Evolutionary conservation across 1,140 invertebrate genomes (phyloP), one percentile per base, ranked within the genome.

Genomic region (Pseudomyrmex gracilis): DNA sequence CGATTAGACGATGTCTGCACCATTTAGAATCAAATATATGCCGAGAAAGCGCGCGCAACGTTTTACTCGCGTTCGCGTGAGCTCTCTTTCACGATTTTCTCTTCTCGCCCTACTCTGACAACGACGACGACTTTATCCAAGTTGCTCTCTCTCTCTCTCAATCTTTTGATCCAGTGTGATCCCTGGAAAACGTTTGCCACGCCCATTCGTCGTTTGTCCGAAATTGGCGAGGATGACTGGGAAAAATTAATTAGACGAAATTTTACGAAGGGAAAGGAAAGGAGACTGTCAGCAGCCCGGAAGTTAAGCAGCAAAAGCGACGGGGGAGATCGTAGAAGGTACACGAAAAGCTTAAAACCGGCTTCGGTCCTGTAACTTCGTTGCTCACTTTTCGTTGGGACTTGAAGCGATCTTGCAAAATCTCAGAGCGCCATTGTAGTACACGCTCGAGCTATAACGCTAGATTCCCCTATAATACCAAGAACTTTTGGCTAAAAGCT

Each of bases 161-260:
- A 73, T 60, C 64, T 87, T 73, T 88, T 86, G 51, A 73, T 60
- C 64, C 45, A 61, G 66, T 22, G 34, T 34, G n/a, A 64, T 60
- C 17, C 24, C 22, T 24, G 73, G 68, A 74, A 89, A 89, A 88
- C 73, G 80, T 70, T 68, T 63, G 67, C 91, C 92, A 92, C 92
- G 92, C 91, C 92, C 90, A 77, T 92, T 93, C 86, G 86, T 90
- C 91, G 91, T 92, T 71, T 85, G 86, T 63, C 9, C 74, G 83
- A 83, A 88, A 93, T 91, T 91, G 89, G 85, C 87, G 66, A 58
- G 82, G 85, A 85, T 89, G 89, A 87, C 74, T 84, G 84, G 80
- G 89, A 76, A 90, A 34, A 92, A 93, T 92, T 92, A 92, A 93
- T 93, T 92, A 92, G 87, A 89, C 80, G 86, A 87, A 90, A 91